Base-by-base conservation (phyloP, 2,797 vertebrate species). In the Bryconaethiops microstoma region DNA sequence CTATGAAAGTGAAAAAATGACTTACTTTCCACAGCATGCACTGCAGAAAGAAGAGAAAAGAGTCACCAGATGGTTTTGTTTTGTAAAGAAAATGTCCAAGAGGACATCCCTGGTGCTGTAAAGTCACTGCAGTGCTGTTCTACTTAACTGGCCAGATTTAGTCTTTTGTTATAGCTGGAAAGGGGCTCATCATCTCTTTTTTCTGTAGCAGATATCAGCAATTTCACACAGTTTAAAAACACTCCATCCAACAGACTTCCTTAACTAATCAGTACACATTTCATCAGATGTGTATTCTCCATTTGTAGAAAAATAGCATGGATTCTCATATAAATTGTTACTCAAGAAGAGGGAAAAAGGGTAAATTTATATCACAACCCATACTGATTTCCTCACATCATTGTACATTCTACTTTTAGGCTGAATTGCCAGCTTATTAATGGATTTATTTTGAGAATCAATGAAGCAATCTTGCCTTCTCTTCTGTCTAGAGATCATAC, bases 21-120 rank as follows among this genome's bases (percentile, higher is more conserved):
- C 95, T 95, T 95, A 95, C 95, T 95, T 94, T 95, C 95, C 93
- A 95, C 94, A 95, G 95, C 94, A 91, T 95, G 95, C 89, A 95
- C 95, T 95, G 93, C 93, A 93, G 93, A 94, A 95, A 94, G 94
- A 95, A 95, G 91, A 95, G 93, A 94, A 90, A 92, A 93, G 93
- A 91, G 92, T 94, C 93, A 95, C 93, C 86, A 79, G 80, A 89
- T 59, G 89, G 78, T 87, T 88, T 90, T 90, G 55, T 80, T 80
- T 83, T 88, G 69, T 48, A 77, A 69, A 63, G 13, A 63, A 29
- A 29, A 25, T 25, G 67, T 78, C 75, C 29, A 76, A 72, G 55
- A 82, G 79, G 68, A 81, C 74, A 76, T 71, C 40, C 78, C 70
- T 59, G 65, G 48, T 57, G 52, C 19, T 77, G 52, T 54, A 23